phyloP scores from a whole-genome alignment of 2,113 vertebrate genomes.

The Merops nubicus region DNA sequence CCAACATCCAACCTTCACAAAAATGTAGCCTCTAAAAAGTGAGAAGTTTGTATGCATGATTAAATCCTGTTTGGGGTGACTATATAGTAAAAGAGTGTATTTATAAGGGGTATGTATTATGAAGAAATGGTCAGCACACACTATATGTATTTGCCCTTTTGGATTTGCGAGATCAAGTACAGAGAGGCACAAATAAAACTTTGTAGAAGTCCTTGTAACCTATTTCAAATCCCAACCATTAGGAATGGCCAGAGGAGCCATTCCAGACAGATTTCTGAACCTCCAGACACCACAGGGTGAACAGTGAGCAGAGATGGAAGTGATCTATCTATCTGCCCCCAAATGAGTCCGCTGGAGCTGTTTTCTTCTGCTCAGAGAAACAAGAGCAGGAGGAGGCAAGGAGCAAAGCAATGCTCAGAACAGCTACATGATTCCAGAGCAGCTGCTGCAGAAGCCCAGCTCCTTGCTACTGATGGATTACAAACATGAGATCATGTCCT shows the following conservation, averaged over 20 bases:
- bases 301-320: background rate
- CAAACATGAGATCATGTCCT: background rate
- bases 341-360: background rate
- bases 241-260: background rate
- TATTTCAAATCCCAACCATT: background rate
- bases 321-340: background rate
- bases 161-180: background rate
- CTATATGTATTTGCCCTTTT: background rate
- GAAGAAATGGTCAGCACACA: background rate
- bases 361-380: background rate
- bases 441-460: background rate
- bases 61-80: background rate
- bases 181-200: background rate
- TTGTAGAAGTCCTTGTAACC: background rate
- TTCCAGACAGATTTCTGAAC: background rate
- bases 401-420: background rate
- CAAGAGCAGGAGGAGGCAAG: background rate
- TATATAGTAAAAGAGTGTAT: background rate
- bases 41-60: background rate
- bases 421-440: background rate
- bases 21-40: background rate
- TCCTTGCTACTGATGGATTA: background rate
- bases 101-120: background rate
- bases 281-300: background rate
- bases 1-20: background rate